Conservation (phyloP, 2,797 vertebrate species). For the Bryconaethiops microstoma region DNA sequence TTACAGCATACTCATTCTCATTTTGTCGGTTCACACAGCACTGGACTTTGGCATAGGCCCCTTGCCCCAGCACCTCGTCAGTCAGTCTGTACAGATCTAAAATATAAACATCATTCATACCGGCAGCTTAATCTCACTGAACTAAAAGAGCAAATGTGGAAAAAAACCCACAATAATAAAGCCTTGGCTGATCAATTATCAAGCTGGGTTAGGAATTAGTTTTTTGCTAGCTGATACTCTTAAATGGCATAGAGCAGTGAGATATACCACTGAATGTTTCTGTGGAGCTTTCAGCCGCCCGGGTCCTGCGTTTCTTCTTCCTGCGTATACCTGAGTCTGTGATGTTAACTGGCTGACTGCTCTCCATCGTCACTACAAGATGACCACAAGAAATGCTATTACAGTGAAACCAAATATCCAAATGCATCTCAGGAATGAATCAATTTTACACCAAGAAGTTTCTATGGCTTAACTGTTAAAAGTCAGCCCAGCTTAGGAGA, state of each 20-base stretch:
- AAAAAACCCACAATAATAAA: no score
- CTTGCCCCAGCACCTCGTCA: slow-evolving; percentile 91
- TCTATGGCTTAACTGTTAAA: background rate
- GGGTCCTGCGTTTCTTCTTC: slow-evolving; percentile 90
- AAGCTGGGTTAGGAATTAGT: no score
- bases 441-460: background rate
- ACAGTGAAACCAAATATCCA: background rate
- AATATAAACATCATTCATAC: slow-evolving; percentile 40
- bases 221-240: background rate
- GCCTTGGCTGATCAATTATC: background rate
- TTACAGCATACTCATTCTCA: slow-evolving; percentile 92
- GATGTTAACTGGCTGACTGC: slow-evolving; percentile 88
- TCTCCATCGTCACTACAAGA: slow-evolving; percentile 80
- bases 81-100: slow-evolving; percentile 92
- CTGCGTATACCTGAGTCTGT: slow-evolving; percentile 81
- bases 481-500: background rate
- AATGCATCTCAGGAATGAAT: background rate
- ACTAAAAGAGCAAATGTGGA: background rate
- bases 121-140: slow-evolving; percentile 7
- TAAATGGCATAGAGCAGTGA: background rate
- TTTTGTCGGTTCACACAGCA: slow-evolving; percentile 91
- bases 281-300: slow-evolving; percentile 83
- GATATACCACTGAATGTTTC: slow-evolving; percentile 89
- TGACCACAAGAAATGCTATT: slow-evolving; percentile 15
- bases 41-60: slow-evolving; percentile 94